A percentile compares a stretch with the other conserved stretches of the same genome.
Evolutionary conservation across 1,140 invertebrate genomes (phyloP).

Genomic region (Drosophila guanche): DNA sequence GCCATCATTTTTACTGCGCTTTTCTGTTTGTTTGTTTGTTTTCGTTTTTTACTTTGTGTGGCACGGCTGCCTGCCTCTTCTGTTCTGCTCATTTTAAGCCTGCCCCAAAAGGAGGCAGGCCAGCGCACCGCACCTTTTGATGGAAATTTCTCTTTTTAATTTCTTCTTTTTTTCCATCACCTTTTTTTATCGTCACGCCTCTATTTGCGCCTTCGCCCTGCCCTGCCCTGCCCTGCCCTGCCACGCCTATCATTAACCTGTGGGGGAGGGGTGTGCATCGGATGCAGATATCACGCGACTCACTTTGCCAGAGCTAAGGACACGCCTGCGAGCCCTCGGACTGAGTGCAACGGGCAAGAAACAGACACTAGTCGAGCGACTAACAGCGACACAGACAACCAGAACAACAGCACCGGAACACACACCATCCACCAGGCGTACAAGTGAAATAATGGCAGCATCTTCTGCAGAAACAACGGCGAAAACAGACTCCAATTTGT

Average conservation of each 20-base stretch:
- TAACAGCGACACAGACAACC: conserved; percentile 35
- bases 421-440: too few relatives aligned
- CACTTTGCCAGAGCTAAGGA: conserved; percentile 66
- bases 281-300: conserved; percentile 57
- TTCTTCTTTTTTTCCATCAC: conserved; percentile 56
- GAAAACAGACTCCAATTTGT: conserved; percentile 57
- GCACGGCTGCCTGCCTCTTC: too few relatives aligned
- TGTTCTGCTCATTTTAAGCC: too few relatives aligned
- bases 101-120: too few relatives aligned
- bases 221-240: conserved; percentile 11
- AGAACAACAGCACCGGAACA: background rate
- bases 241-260: conserved; percentile 21
- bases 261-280: too few relatives aligned
- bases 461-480: background rate
- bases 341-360: conserved; percentile 65
- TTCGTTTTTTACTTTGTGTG: conserved; percentile 25
- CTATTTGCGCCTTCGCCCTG: conserved; percentile 40
- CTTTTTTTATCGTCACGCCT: conserved; percentile 58
- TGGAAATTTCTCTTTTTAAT: conserved; percentile 35
- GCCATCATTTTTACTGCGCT: conserved; percentile 77
- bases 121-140: conserved; percentile 10
- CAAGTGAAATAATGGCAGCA: too few relatives aligned
- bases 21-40: conserved; percentile 53
- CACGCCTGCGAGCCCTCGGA: conserved; percentile 62
- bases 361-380: conserved; percentile 65